Evolutionary conservation across 2,797 vertebrate species (phyloP).

Genomic region (Clarias pachynema): DNA sequence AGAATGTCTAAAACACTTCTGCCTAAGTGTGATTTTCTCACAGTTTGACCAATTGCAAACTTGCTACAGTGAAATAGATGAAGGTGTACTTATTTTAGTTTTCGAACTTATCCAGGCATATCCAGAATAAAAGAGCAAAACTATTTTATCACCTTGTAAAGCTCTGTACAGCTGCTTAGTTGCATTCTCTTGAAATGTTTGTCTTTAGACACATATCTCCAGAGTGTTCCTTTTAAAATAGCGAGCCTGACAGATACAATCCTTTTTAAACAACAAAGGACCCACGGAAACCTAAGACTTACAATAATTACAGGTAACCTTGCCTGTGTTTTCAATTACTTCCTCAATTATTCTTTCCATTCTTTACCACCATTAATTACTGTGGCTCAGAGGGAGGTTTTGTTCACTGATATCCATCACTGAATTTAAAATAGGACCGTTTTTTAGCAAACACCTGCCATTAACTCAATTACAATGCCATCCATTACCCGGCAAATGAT

Average conservation of each 20-base stretch:
- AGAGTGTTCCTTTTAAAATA: conserved; percentile 4
- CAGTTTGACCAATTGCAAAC: not conserved
- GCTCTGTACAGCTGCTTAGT: not conserved
- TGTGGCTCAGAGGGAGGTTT: conserved; percentile 19
- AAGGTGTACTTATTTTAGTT: not conserved
- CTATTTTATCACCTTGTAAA: not conserved
- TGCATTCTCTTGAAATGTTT: not conserved
- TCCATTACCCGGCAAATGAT: conserved; percentile 8
- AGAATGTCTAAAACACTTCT: not conserved
- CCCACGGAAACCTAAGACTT: conserved; percentile 3
- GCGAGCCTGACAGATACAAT: conserved; percentile 4
- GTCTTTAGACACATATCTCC: not conserved
- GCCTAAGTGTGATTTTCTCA: not conserved
- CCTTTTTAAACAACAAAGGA: conserved; percentile 26
- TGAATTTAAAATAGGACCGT: conserved; percentile 33
- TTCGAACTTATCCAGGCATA: not conserved
- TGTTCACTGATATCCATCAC: conserved; percentile 20
- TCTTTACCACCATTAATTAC: conserved; percentile 29
- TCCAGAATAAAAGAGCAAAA: too few species aligned
- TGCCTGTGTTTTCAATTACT: conserved; percentile 35
- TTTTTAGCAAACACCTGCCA: conserved; percentile 25
- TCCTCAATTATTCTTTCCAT: conserved; percentile 31
- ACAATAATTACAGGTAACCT: conserved; percentile 41
- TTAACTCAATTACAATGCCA: conserved; percentile 13
- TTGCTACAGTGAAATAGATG: not conserved